These are phyloP conservation scores for Laupala kohalensis DNA, from an alignment of 1,140 invertebrate species.

Conservation along the genomic window DNA sequence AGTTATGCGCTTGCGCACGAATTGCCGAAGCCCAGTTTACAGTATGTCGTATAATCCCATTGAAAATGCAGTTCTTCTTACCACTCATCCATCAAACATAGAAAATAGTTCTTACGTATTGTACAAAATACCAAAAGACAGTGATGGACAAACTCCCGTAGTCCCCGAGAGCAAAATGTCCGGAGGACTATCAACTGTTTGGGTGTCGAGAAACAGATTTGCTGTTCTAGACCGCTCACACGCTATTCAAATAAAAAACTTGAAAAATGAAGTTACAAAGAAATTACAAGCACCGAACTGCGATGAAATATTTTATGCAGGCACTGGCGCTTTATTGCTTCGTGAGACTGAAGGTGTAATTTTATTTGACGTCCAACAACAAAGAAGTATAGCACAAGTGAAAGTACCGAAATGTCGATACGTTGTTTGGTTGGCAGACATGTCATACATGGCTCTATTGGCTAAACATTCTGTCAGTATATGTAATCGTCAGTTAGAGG, in stretches of 20 bases:
- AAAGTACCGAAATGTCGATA: constrained; percentile 89
- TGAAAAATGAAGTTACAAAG: constrained; percentile 96
- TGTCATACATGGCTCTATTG: constrained; percentile 84
- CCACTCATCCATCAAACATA: constrained; percentile 55
- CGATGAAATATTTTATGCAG: constrained; percentile 98
- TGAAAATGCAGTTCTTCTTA: constrained; percentile 79
- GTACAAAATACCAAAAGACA: constrained; percentile 72
- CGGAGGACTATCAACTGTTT: constrained; percentile 83
- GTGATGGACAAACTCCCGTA: constrained; percentile 34
- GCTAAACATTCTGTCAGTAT: constrained; percentile 87
- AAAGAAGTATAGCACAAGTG: constrained; percentile 49
- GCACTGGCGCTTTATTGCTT: constrained; percentile 88
- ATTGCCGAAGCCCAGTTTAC: constrained; percentile 50
- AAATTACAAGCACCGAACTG: constrained; percentile 81
- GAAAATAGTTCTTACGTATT: constrained; percentile 94
- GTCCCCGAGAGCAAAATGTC: constrained; percentile 66
- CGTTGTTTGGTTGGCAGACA: constrained; percentile 93
- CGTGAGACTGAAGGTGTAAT: constrained; percentile 81
- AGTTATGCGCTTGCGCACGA: constrained; percentile 82
- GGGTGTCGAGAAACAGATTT: constrained; percentile 98
- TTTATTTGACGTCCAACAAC: constrained; percentile 94
- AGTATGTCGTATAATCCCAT: constrained; percentile 96
- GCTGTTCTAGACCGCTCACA: constrained; percentile 86
- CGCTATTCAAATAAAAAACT: constrained; percentile 81
- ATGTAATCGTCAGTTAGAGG: constrained; percentile 80